Base-by-base conservation (phyloP, 2,113 vertebrate species). In the Phylloscopus whistleri region DNA sequence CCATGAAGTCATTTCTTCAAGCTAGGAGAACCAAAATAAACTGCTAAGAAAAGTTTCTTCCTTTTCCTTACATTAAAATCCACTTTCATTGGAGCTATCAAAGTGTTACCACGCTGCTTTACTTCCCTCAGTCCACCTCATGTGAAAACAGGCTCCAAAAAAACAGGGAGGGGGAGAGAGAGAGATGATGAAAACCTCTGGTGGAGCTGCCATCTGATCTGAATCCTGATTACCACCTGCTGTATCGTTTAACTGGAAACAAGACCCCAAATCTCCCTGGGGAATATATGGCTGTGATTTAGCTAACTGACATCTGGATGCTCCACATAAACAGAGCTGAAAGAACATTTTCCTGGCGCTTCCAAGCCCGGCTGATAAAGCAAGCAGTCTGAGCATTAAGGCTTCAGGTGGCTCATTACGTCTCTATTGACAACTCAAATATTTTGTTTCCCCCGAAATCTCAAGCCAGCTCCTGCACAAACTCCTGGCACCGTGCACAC, bases 321-420 rank as follows among this genome's bases (percentile, higher is more conserved):
- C 85, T 95, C 68, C 91, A 91, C 90, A 96, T 58, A 97, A 97
- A 96, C 49, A 93, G 41, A 96, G 91, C 90, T 87, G 84, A 84
- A 92, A 56, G 93, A 97, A 97, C 90, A 81, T 93, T 94, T 95
- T 81, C 95, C 94, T 94, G 90, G 75, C 59, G 62, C 84, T 92
- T 60, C 91, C 92, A 92, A 95, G 94, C 82, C 88, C 80, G 19
- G 63, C 84, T 94, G 88, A 88, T 86, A 93, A 94, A 95, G 77
- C 48, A 84, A 96, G 89, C 69, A 79, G 44, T 94, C 59, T 84
- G 93, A 92, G 66, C 78, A 72, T 82, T 90, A 89, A 89, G 92
- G 85, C 41, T 97, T 97, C 95, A 95, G 81, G 93, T 95, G 93
- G 59, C 90, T 97, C 93, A 59, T 96, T 96, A 93, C 37, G 83